phyloP scores from a whole-genome alignment of 2,888 invertebrate species.

The Lymantria dispar region DNA sequence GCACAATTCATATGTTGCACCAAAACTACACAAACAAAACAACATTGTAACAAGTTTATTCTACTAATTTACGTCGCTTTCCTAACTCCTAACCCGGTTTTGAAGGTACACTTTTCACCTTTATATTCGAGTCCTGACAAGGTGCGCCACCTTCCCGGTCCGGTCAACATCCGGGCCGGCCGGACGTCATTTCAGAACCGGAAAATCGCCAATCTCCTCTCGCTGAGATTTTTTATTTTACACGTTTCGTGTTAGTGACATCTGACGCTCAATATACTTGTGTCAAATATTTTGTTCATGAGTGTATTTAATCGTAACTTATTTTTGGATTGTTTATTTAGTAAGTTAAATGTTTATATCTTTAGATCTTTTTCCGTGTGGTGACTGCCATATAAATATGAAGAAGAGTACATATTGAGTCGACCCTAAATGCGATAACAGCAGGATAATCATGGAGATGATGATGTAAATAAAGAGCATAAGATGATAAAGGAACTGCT shows the following conservation, averaged over 20 bases:
- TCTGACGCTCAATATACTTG: conserved; percentile 20
- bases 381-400: too few species aligned
- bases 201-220: conserved; percentile 78
- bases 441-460: too few species aligned
- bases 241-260: conserved; percentile 32
- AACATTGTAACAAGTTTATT: conserved; percentile 2
- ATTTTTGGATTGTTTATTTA: too few species aligned
- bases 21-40: not conserved
- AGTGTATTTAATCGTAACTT: too few species aligned
- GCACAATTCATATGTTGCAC: not conserved
- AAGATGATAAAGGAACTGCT: too few species aligned
- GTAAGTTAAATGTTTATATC: too few species aligned
- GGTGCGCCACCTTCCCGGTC: conserved; percentile 38
- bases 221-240: conserved; percentile 48
- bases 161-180: conserved; percentile 70
- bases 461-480: too few species aligned
- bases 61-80: conserved; percentile 6
- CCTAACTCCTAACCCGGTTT: conserved; percentile 32
- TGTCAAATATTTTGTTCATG: too few species aligned
- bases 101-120: conserved; percentile 28
- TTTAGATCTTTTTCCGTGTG: too few species aligned
- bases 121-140: conserved; percentile 29
- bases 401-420: too few species aligned
- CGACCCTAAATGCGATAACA: too few species aligned
- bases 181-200: conserved; percentile 77